Conservation (phyloP, 2,888 invertebrate genomes). For the Mimas tiliae region DNA sequence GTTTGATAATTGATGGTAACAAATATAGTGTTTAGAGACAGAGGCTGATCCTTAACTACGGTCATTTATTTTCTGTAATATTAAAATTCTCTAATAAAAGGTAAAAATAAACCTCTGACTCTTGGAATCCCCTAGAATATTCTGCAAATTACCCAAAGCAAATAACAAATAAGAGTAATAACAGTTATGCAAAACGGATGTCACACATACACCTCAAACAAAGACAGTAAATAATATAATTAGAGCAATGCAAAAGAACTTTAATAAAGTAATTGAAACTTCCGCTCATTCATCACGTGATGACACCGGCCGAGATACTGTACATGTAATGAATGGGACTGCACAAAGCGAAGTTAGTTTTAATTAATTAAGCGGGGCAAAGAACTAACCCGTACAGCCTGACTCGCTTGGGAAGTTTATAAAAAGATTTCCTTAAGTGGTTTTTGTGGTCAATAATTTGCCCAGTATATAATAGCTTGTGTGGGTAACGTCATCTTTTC, state of each 20-base stretch:
- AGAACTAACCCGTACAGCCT: background rate
- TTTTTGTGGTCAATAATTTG: too few species aligned
- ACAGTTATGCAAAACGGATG: conserved; percentile 45
- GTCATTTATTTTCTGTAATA: too few species aligned
- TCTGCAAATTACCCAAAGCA: background rate
- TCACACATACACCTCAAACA: conserved; percentile 47
- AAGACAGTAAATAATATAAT: conserved; percentile 53
- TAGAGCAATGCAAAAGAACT: conserved; percentile 54
- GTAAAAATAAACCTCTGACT: too few species aligned
- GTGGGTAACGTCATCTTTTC: too few species aligned
- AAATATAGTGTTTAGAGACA: too few species aligned
- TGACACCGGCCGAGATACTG: conserved; percentile 8
- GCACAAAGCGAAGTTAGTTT: conserved; percentile 5
- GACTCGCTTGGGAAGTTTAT: too few species aligned
- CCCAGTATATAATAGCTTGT: too few species aligned
- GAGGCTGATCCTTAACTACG: too few species aligned
- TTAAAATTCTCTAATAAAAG: too few species aligned
- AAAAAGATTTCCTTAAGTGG: background rate
- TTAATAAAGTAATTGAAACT: conserved; percentile 69
- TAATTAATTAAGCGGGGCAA: conserved; percentile 13
- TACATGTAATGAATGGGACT: background rate
- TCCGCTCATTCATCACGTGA: conserved; percentile 52
- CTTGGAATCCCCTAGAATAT: too few species aligned
- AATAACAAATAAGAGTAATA: background rate
- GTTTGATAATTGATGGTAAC: too few species aligned